Evolutionary conservation across 30 jellyfish, hydroid and myxozoan species (phyloP).

Genomic region (Catostylus mosaicus): DNA sequence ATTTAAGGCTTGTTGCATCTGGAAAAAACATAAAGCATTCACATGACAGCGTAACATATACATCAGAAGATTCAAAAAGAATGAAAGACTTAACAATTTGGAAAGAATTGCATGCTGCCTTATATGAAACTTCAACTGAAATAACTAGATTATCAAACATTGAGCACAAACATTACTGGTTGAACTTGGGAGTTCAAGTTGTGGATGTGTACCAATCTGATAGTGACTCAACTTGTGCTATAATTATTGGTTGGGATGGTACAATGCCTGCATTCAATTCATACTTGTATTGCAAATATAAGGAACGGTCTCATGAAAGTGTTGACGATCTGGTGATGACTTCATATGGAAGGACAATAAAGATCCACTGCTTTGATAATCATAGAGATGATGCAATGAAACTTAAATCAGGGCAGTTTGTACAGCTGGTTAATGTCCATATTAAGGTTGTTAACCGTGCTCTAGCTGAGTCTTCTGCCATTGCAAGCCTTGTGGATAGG

Average conservation of each 20-base stretch:
- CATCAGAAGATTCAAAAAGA: not conserved
- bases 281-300: not conserved
- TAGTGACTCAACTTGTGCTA: not conserved
- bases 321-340: not conserved
- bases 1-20: not conserved
- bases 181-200: slow-evolving; percentile 12
- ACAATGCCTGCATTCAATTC: not conserved
- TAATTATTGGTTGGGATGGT: slow-evolving; percentile 18
- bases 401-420: slow-evolving; percentile 6
- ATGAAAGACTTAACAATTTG: not conserved
- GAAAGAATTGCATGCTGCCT: not conserved
- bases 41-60: slow-evolving; percentile 1
- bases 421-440: slow-evolving; percentile 4
- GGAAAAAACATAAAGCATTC: not conserved
- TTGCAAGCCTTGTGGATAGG: too few relatives aligned
- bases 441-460: not conserved
- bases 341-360: not conserved
- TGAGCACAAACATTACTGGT: slow-evolving; percentile 9
- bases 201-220: not conserved
- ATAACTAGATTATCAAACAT: not conserved
- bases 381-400: slow-evolving; percentile 9
- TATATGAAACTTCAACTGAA: not conserved
- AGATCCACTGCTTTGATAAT: slow-evolving; percentile 20
- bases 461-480: too few relatives aligned
- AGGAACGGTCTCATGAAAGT: not conserved